Percentiles rank a stretch among this genome's conserved stretches.
Evolutionary conservation across 2,888 invertebrate genomes (phyloP).

Genomic region (Agrilus mali): DNA sequence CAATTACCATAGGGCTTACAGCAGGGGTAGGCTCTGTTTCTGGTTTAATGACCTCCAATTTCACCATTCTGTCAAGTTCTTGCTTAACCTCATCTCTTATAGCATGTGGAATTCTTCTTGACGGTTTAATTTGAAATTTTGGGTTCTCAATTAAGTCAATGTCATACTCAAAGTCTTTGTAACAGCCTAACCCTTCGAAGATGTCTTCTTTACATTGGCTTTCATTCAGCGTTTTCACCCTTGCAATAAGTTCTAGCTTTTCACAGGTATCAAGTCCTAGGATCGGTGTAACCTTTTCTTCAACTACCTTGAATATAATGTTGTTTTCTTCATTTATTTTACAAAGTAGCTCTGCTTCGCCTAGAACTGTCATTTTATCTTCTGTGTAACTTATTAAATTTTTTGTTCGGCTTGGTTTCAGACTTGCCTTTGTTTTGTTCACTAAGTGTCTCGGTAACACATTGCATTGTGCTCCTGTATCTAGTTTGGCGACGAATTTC

Average conservation of each 20-base stretch:
- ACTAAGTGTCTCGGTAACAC: neutral
- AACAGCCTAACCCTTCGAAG: neutral
- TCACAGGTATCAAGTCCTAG: slow-evolving; percentile 1
- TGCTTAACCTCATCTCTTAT: slow-evolving; percentile 9
- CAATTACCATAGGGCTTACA: slow-evolving; percentile 11
- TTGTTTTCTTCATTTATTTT: slow-evolving; percentile 1
- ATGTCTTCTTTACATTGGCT: neutral
- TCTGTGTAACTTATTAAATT: slow-evolving; percentile 2
- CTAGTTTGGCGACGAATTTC: slow-evolving; percentile 1
- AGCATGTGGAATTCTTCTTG: slow-evolving; percentile 8
- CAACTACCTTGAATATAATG: slow-evolving; percentile 2
- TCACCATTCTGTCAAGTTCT: slow-evolving; percentile 10
- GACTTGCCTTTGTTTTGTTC: neutral
- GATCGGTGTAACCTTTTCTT: slow-evolving; percentile 1
- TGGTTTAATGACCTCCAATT: slow-evolving; percentile 8
- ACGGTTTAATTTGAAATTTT: slow-evolving; percentile 1
- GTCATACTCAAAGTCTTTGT: slow-evolving; percentile 2
- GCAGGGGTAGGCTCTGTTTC: slow-evolving; percentile 10
- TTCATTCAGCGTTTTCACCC: neutral
- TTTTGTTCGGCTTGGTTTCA: neutral
- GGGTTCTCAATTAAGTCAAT: slow-evolving; percentile 8
- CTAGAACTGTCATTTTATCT: neutral
- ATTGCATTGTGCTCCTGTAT: slow-evolving; percentile 3
- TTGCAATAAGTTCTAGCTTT: neutral
- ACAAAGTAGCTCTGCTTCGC: neutral